Base-by-base conservation (phyloP, 2,888 invertebrate species). In the Macaria notata region DNA sequence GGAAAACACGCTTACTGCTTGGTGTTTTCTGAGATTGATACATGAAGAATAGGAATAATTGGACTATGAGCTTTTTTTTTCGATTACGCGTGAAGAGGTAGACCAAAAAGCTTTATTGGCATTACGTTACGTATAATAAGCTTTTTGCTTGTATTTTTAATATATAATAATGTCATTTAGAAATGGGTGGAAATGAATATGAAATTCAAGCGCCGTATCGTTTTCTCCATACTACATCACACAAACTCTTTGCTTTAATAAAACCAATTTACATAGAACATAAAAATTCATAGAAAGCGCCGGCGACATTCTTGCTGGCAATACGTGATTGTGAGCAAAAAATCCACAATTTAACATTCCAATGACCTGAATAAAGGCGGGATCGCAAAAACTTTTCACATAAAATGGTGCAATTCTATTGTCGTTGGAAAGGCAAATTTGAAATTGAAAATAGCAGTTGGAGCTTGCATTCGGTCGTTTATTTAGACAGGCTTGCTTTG, bases 381-480 rank as follows among this genome's bases (percentile, higher is more conserved):
- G 69, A 69, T 72, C 67, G 71, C 72, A 79, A 78, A 79, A 83
- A 78, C 63, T 78, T 80, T 82, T 65, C 71, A 77, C 78, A 79
- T 78, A 79, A 82, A 83, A 82, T 77, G 70, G 75, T 76, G 76
- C 80, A 79, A 80, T 81, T 79, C 78, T 78, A 79, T 80, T 80
- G 81, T 83, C 80, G 76, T 79, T 78, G 75, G 76, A 74, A 76
- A 76, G 78, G 79, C 77, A 83, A 85, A 86, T 84, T 84, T 84
- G 79, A 85, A 87, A 87, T 86, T 86, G 84, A 86, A 88, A 87
- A 84, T 81, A 85, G 83, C 76, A 81, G 81, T 80, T 68, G 76
- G 76, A 73, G 69, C 70, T 60, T 66, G 70, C 65, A 69, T 69
- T 63, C 66, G 65, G 53, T 69, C 72, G 78, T 81, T 84, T 84